phyloP scores from a whole-genome alignment of 1,140 invertebrate species.

The Drosophila kohkoa region DNA sequence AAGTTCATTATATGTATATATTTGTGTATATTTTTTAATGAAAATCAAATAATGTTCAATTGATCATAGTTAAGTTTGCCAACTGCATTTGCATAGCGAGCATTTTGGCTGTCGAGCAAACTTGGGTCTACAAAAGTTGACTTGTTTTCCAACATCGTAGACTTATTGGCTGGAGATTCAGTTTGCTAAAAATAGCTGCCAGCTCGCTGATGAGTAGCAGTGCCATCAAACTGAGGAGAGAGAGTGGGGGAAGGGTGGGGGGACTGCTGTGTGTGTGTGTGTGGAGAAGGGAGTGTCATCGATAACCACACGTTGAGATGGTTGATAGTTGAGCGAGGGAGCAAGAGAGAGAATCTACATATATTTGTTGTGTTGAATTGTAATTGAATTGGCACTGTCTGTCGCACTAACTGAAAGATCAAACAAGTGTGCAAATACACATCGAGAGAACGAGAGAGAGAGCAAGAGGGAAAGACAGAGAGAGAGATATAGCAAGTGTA shows the following conservation, averaged over 20 bases:
- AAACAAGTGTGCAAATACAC: constrained; percentile 52
- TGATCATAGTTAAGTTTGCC: no score
- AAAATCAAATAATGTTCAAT: no score
- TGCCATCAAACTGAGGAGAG: neutral
- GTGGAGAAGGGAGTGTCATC: constrained; percentile 24
- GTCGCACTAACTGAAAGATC: constrained; percentile 61
- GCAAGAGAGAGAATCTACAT: neutral
- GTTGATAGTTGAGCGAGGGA: constrained; percentile 22
- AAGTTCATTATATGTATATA: no score
- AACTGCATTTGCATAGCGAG: neutral
- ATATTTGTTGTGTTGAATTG: constrained; percentile 33
- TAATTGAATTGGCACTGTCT: constrained; percentile 49
- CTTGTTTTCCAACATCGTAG: constrained; percentile 32
- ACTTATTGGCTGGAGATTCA: constrained; percentile 72
- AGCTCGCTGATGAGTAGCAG: constrained; percentile 26
- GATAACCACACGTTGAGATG: constrained; percentile 23
- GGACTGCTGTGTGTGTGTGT: no score
- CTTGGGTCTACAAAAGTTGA: neutral
- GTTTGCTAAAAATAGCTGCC: constrained; percentile 59
- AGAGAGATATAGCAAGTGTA: constrained; percentile 39
- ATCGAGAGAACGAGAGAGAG: constrained; percentile 10
- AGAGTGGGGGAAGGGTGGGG: neutral
- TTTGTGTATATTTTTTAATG: no score
- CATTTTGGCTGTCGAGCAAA: neutral
- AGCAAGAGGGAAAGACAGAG: neutral